Conservation (phyloP, 2,797 vertebrate species). For the Chloroceryle amazona region DNA sequence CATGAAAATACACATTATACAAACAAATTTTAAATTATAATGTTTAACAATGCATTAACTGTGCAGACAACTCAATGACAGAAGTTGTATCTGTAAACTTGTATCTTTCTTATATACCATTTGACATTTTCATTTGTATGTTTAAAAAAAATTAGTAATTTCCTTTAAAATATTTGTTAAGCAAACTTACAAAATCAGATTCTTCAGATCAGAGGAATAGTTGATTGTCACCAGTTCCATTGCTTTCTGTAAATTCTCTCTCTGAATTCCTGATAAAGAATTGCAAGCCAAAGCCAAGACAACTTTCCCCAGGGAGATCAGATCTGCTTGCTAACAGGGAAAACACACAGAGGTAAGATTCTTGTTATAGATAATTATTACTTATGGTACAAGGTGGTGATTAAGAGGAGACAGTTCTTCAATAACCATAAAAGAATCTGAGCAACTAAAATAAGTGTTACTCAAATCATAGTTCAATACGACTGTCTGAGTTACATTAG, state of each 20-base stretch:
- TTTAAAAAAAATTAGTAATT: background rate
- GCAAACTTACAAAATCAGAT: conserved; percentile 95
- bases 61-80: background rate
- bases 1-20: background rate
- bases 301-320: conserved; percentile 98
- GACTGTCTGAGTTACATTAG: background rate
- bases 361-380: background rate
- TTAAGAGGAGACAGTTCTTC: background rate
- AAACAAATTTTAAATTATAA: background rate
- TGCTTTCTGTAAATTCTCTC: conserved; percentile 98
- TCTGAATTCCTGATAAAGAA: conserved; percentile 98
- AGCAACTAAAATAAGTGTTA: background rate
- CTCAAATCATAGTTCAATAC: background rate
- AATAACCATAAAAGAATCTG: background rate
- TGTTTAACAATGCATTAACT: background rate
- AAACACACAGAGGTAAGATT: conserved; percentile 46
- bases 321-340: conserved; percentile 94
- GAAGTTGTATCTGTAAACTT: background rate
- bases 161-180: background rate
- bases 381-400: background rate
- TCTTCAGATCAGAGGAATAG: conserved; percentile 99
- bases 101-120: background rate
- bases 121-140: background rate
- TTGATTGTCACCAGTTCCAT: conserved; percentile 99
- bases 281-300: conserved; percentile 98